Base-by-base conservation (phyloP, 2,797 vertebrate genomes). In the Melanogrammus aeglefinus region DNA sequence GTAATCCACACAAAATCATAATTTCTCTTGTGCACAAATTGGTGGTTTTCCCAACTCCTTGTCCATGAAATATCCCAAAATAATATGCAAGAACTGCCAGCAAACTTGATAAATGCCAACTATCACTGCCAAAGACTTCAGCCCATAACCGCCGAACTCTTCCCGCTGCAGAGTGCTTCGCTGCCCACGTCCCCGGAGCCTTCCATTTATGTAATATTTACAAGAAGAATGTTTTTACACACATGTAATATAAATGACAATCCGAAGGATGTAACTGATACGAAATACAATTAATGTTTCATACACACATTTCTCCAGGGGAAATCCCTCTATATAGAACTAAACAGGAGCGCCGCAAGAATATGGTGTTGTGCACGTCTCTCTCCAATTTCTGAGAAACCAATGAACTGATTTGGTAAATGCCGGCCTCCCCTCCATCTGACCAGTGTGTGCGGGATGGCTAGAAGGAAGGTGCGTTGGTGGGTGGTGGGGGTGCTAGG, bases 41-140 rank as follows among this genome's bases (percentile, higher is more conserved):
- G 91, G 90, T 80, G 44, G 76, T 87, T 86, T 21, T 73, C 78
- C 77, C 82, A 84, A 78, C 79, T 86, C 75, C 80, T 84, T 90
- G 87, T 86, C 88, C 66, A 84, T 87, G 84, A 91, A 91, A 86
- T 85, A 89, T 87, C 89, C 47, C 47, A 86, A 88, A 91, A 88
- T 31, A 81, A 85, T 86, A 77, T 74, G 2, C 51, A 81, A 75
- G 74, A 75, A 75, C 57, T 88, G 88, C 90, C 91, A 92, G 44
- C 79, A 81, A 88, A 88, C 81, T 80, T 85, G 75, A 81, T 5
- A 13, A 84, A 79, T 84, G 88, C 90, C 88, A 91, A 78, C 83
- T 84, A 76, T 79, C 79, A 57, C 86, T 90, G 90, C 88, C 91
- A 92, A 89, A 80, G 80, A 81, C 82, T 83, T 79, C 72, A 81